Conservation (phyloP, 1,140 invertebrate genomes). For the Ooceraea biroi region DNA sequence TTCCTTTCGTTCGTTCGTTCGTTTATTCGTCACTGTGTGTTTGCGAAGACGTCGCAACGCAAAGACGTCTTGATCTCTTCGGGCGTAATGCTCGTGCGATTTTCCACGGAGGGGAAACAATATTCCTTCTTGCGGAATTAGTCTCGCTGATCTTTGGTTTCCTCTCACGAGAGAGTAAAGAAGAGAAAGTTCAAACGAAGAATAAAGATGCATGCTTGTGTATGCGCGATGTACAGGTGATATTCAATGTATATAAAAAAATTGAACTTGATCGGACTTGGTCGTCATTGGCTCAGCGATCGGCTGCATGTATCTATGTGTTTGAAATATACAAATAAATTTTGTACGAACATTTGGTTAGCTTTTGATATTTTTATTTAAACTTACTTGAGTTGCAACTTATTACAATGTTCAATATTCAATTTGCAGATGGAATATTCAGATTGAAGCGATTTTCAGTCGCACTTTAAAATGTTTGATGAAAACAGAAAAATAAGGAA, state of each 20-base stretch:
- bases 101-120: conserved; percentile 29
- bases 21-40: conserved; percentile 9
- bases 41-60: conserved; percentile 34
- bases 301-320: not conserved
- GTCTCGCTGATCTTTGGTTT: conserved; percentile 48
- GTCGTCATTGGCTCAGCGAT: not conserved
- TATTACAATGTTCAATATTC: not conserved
- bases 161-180: not conserved
- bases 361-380: not conserved
- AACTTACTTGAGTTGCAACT: not conserved
- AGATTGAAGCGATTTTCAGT: not conserved
- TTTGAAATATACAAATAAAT: conserved; percentile 16
- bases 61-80: conserved; percentile 50
- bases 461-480: not conserved
- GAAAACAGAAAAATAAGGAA: not conserved
- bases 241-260: not conserved
- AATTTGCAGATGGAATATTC: not conserved
- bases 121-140: conserved; percentile 50
- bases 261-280: not conserved
- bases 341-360: not conserved
- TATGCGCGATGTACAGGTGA: not conserved
- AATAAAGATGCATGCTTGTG: not conserved
- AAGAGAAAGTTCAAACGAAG: not conserved
- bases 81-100: conserved; percentile 27
- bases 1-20: too few relatives aligned